Evolutionary conservation across 2,113 vertebrate species (phyloP).

Genomic region (Tichodroma muraria): DNA sequence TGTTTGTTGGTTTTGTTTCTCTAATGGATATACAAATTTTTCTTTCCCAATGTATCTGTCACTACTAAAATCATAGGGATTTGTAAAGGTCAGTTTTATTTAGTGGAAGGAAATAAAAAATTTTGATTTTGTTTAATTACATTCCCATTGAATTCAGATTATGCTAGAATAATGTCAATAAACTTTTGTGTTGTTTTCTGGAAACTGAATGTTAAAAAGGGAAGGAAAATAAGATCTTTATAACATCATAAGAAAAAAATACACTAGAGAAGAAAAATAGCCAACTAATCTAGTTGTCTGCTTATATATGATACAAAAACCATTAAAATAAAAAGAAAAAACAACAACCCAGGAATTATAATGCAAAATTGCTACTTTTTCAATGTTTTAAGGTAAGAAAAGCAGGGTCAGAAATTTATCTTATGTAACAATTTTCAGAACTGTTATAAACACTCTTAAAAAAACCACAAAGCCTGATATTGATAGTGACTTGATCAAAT

Average conservation of each 20-base stretch:
- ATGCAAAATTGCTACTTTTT: not conserved
- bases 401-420: not conserved
- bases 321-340: not conserved
- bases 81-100: not conserved
- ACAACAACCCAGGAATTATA: not conserved
- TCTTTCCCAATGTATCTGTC: not conserved
- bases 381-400: not conserved
- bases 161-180: not conserved
- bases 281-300: not conserved
- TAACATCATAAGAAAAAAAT: not conserved
- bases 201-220: not conserved
- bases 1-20: not conserved
- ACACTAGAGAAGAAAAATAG: not conserved
- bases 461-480: not conserved
- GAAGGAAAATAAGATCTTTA: not conserved
- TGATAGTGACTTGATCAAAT: not conserved
- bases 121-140: not conserved
- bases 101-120: not conserved
- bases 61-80: not conserved
- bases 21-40: not conserved
- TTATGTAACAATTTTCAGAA: not conserved
- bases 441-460: not conserved
- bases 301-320: not conserved
- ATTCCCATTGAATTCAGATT: not conserved
- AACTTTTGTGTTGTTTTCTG: not conserved